A percentile compares a stretch with the other conserved stretches of the same genome.
Evolutionary conservation across 2,888 invertebrate species (phyloP).

Genomic region (Spicauda simplicius): DNA sequence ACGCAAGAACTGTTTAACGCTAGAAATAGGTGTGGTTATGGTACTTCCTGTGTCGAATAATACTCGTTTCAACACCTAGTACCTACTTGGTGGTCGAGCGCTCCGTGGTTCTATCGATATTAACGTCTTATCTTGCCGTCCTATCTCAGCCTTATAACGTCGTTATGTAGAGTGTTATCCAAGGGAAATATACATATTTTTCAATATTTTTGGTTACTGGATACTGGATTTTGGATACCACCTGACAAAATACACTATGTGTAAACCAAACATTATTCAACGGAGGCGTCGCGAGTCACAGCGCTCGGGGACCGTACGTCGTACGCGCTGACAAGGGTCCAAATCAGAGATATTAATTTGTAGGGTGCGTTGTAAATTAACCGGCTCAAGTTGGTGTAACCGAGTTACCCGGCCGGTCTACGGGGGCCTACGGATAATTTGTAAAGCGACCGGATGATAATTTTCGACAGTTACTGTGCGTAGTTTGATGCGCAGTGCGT

Average conservation of each 20-base stretch:
- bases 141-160: no score
- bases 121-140: no score
- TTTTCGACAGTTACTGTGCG: slow-evolving; percentile 51
- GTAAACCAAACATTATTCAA: background rate
- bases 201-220: no score
- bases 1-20: no score
- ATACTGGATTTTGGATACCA: no score
- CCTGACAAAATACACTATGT: background rate
- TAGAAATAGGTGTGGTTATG: no score
- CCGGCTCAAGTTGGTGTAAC: slow-evolving; percentile 71
- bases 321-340: slow-evolving; percentile 77
- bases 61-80: no score
- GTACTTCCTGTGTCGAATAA: no score
- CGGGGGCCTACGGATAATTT: slow-evolving; percentile 60
- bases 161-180: no score
- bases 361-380: slow-evolving; percentile 79
- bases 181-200: no score
- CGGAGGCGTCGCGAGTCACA: background rate
- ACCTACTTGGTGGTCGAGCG: no score
- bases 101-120: no score
- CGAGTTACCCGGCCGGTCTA: slow-evolving; percentile 58
- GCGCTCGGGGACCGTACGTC: slow-evolving; percentile 34
- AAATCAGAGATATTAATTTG: slow-evolving; percentile 83
- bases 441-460: slow-evolving; percentile 73
- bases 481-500: background rate